Evolutionary conservation across 2,888 invertebrate genomes (phyloP).

Genomic region (Colostygia pectinataria): DNA sequence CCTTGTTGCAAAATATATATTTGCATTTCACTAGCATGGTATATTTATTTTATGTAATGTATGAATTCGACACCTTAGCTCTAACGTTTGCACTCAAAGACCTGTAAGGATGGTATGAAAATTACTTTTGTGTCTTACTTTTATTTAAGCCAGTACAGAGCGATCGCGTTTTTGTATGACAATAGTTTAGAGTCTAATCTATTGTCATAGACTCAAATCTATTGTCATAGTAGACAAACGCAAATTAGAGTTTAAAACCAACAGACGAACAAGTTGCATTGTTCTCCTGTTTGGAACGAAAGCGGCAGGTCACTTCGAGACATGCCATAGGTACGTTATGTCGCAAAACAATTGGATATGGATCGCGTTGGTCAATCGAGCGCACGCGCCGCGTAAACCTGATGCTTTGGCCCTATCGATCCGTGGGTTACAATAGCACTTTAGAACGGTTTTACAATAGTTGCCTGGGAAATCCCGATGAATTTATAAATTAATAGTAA

Average conservation of each 20-base stretch:
- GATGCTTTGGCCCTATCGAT: slow-evolving; percentile 10
- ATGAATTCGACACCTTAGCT: too few species aligned
- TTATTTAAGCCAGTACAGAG: too few species aligned
- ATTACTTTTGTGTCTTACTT: too few species aligned
- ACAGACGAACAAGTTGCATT: slow-evolving; percentile 36
- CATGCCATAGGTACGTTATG: slow-evolving; percentile 29
- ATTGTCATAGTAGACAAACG: too few species aligned
- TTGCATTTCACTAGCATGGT: too few species aligned
- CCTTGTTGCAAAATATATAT: slow-evolving; percentile 19
- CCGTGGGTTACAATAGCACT: slow-evolving; percentile 12
- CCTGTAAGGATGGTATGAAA: too few species aligned
- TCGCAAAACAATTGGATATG: slow-evolving; percentile 62
- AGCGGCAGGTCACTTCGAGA: slow-evolving; percentile 32
- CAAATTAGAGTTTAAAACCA: slow-evolving; percentile 10
- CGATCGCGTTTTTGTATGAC: too few species aligned
- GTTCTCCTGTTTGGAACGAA: slow-evolving; percentile 44
- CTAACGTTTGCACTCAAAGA: too few species aligned
- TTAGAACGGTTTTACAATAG: background rate
- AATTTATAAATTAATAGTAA: too few species aligned
- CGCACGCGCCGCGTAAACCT: slow-evolving; percentile 38
- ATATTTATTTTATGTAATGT: too few species aligned
- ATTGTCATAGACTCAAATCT: too few species aligned
- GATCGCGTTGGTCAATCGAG: slow-evolving; percentile 57
- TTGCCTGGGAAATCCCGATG: background rate
- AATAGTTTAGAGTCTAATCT: too few species aligned